Evolutionary conservation across 1,140 invertebrate genomes (phyloP), one percentile per base, ranked within the genome.

Genomic region (Lutraria rhynchaena): DNA sequence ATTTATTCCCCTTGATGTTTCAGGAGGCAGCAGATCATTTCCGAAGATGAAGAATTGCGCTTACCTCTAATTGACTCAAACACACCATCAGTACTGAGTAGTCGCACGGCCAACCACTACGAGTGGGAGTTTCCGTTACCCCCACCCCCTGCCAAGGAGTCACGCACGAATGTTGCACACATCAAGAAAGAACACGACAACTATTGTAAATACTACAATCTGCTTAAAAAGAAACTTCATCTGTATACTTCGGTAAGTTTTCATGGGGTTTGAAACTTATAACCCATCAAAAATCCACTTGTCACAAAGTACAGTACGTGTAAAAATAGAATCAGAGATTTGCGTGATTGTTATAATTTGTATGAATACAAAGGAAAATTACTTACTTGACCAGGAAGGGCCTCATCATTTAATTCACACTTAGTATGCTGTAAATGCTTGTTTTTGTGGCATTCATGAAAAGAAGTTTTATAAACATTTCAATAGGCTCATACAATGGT

Each of bases 201-300:
- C 22, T 81, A 81, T 29, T 81, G 77, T 51, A 81, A 81, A 61
- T 81, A 81, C 57, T 81, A 81, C 41, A 49, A 81, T 4, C 55
- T 81, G n/a, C 55, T 81, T 15, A 81, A 81, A 67, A 81, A 81
- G 31, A 70, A 81, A 37, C 51, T 81, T 0, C 77, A 81, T 61
- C 44, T 81, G 9, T 81, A 81, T 27, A 81, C 77, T 31, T 81
- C 77, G 4, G 77, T 81, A 81, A 70, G 65, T 81, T 65, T 0
- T 44, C n/a, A n/a, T n/a, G n/a, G n/a, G n/a, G n/a, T n/a, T n/a
- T n/a, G n/a, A n/a, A n/a, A n/a, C n/a, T n/a, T n/a, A n/a, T n/a
- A n/a, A n/a, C n/a, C n/a, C n/a, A n/a, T n/a, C n/a, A n/a, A n/a
- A n/a, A n/a, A n/a, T n/a, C n/a, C n/a, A n/a, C n/a, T n/a, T n/a